Evolutionary conservation across 2,888 invertebrate genomes (phyloP).

Genomic region (Noctua fimbriata): DNA sequence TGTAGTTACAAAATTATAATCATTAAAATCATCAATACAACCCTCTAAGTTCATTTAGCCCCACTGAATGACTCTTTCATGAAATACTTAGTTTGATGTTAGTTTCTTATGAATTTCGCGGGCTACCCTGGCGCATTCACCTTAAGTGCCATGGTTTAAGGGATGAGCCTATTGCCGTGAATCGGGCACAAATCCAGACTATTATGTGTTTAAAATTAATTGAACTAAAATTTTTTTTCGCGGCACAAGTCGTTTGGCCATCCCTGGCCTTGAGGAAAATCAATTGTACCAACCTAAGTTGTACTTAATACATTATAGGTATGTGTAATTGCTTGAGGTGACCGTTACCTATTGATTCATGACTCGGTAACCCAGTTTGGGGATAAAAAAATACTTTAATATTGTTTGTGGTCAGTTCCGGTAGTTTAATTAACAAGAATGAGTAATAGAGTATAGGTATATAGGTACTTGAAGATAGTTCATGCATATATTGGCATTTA

Average conservation of each 20-base stretch:
- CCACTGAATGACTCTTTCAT: too few species aligned
- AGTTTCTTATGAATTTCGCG: too few species aligned
- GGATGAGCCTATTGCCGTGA: neutral
- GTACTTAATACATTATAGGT: neutral
- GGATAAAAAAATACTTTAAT: neutral
- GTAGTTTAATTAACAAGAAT: neutral
- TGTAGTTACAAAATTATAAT: too few species aligned
- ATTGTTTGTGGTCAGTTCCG: slow-evolving; percentile 6
- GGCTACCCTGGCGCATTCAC: too few species aligned
- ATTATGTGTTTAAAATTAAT: neutral
- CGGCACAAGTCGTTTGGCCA: neutral
- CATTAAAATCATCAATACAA: too few species aligned
- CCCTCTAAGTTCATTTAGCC: too few species aligned
- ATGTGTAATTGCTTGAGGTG: slow-evolving; percentile 10
- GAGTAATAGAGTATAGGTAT: slow-evolving; percentile 10
- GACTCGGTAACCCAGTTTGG: slow-evolving; percentile 38
- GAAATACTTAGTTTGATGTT: too few species aligned
- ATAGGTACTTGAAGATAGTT: neutral
- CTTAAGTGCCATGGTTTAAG: neutral
- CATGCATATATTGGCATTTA: neutral
- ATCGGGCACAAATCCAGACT: neutral
- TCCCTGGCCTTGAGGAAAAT: slow-evolving; percentile 30
- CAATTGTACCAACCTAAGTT: neutral
- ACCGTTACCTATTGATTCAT: slow-evolving; percentile 41
- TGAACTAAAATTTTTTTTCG: too few species aligned